Percentiles rank a stretch among this genome's conserved stretches.
phyloP scores from a whole-genome alignment of 2,797 vertebrate species.

The Apodemus agrarius region DNA sequence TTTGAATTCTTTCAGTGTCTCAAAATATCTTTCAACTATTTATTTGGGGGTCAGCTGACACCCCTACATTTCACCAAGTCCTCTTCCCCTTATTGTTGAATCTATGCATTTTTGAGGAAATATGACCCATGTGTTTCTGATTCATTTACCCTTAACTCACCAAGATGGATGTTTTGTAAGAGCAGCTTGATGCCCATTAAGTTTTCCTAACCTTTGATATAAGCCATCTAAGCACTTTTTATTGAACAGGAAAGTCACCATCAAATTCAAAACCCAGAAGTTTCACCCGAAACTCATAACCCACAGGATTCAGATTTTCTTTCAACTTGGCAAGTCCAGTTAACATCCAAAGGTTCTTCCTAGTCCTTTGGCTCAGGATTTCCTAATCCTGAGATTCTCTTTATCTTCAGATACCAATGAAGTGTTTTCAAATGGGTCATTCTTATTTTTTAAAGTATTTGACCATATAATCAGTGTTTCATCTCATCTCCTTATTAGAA shows the following conservation, averaged over 20 bases:
- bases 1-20: slow-evolving; percentile 75
- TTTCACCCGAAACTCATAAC: slow-evolving; percentile 78
- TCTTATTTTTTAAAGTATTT: slow-evolving; percentile 62
- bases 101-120: slow-evolving; percentile 79
- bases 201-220: slow-evolving; percentile 79
- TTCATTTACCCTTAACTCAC: slow-evolving; percentile 84
- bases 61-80: slow-evolving; percentile 66
- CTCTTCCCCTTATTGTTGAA: slow-evolving; percentile 78
- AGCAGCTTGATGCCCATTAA: slow-evolving; percentile 78
- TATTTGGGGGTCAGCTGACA: slow-evolving; percentile 74
- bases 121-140: slow-evolving; percentile 82
- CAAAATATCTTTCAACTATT: slow-evolving; percentile 80
- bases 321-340: slow-evolving; percentile 67
- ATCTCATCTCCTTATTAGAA: slow-evolving; percentile 49
- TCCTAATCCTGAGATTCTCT: slow-evolving; percentile 65
- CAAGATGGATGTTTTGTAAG: slow-evolving; percentile 80
- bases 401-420: slow-evolving; percentile 67
- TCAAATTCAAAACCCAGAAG: slow-evolving; percentile 80
- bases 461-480: slow-evolving; percentile 38
- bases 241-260: slow-evolving; percentile 82
- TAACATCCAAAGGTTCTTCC: slow-evolving; percentile 68
- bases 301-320: slow-evolving; percentile 74
- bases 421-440: slow-evolving; percentile 54
- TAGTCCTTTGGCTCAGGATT: slow-evolving; percentile 35
- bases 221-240: slow-evolving; percentile 81